phyloP scores from a whole-genome alignment of 2,888 invertebrate genomes.

The Ormyrus thymus region DNA sequence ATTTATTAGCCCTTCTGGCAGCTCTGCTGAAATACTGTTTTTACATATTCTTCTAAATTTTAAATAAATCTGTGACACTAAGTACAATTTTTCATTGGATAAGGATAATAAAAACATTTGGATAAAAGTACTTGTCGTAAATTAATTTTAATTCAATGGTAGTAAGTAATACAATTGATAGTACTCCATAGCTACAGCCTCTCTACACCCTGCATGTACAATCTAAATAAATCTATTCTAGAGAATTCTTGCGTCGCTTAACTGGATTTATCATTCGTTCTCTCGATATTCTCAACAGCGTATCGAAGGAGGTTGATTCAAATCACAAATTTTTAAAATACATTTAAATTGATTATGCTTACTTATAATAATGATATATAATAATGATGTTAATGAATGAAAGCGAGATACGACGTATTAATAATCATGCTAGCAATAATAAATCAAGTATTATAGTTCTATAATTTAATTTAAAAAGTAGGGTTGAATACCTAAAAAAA shows the following conservation, averaged over 20 bases:
- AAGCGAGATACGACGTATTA: too few species aligned
- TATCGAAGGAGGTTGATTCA: slow-evolving; percentile 22
- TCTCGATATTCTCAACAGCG: not conserved
- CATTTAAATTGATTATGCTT: not conserved
- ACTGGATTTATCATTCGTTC: slow-evolving; percentile 15
- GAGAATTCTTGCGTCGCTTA: slow-evolving; percentile 35
- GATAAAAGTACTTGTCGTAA: slow-evolving; percentile 35
- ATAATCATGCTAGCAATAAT: too few species aligned
- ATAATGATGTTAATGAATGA: not conserved
- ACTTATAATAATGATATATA: not conserved
- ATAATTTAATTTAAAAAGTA: too few species aligned
- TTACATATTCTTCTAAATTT: too few species aligned
- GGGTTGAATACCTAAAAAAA: too few species aligned
- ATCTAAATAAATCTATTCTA: slow-evolving; percentile 59
- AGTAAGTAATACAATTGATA: slow-evolving; percentile 62
- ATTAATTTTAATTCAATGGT: slow-evolving; percentile 60
- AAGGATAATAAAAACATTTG: not conserved
- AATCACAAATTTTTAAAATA: not conserved
- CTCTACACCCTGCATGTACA: slow-evolving; percentile 63
- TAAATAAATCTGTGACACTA: too few species aligned
- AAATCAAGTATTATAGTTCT: too few species aligned
- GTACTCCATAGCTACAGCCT: slow-evolving; percentile 63
- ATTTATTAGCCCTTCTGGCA: too few species aligned
- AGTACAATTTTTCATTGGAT: too few species aligned
- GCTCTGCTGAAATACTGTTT: too few species aligned